Evolutionary conservation across 2,797 vertebrate genomes (phyloP).

Genomic region (Myotis daubentonii): DNA sequence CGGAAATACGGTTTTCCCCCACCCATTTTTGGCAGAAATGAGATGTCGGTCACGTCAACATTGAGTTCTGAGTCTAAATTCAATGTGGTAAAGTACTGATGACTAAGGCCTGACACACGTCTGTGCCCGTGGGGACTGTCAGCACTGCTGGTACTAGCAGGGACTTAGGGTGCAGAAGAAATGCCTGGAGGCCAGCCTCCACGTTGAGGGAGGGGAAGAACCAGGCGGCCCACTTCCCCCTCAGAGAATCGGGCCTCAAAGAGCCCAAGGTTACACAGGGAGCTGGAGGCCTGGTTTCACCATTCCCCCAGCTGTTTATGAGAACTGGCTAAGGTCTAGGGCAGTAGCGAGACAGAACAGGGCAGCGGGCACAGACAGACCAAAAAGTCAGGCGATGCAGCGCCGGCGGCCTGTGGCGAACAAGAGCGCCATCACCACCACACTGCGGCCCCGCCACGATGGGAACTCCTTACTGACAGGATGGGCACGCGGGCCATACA

Average conservation of each 20-base stretch:
- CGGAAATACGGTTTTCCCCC: neutral
- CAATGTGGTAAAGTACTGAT: neutral
- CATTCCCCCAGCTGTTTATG: too few species aligned
- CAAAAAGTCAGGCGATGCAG: neutral
- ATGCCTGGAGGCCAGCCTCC: neutral
- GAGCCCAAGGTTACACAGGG: neutral
- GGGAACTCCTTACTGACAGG: neutral
- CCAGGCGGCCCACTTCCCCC: neutral
- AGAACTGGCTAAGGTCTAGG: neutral
- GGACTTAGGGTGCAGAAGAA: neutral
- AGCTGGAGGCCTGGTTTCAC: neutral
- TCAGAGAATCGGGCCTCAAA: neutral
- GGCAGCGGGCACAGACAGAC: neutral
- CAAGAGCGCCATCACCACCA: neutral
- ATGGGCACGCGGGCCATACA: neutral
- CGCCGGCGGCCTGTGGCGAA: rapidly evolving
- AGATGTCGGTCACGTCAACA: neutral
- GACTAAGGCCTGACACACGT: neutral
- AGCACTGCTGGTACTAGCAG: neutral
- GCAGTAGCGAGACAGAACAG: neutral
- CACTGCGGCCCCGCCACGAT: rapidly evolving
- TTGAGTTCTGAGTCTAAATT: neutral
- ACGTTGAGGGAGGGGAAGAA: rapidly evolving
- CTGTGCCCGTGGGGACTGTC: rapidly evolving
- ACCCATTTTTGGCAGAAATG: neutral